Evolutionary conservation across 2,113 vertebrate genomes (phyloP), one percentile per base, ranked within the genome.

Genomic region (Hippocampus barbouri): DNA sequence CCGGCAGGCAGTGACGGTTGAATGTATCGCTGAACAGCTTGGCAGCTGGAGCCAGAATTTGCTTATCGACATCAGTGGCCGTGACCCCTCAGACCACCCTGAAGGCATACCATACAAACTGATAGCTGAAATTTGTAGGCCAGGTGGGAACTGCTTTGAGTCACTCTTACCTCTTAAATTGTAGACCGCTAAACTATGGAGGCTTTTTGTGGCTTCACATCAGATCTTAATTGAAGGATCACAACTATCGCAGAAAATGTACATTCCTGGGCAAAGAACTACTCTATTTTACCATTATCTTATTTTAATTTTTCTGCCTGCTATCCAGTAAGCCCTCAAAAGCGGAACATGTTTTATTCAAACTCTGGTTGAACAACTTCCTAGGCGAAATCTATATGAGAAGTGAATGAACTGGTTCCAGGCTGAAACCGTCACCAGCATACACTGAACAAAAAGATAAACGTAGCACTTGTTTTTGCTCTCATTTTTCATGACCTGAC

Each of bases 11-110:
- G 86, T 99, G 80, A 94, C 60, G 0, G 94, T 98, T 73, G 94
- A 96, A 1, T 98, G 95, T 66, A 5, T 73, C 0, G 93, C 94
- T 23, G 94, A 94, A n/a, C 83, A 92, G 1, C 61, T 90, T 40
- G 96, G 97, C 16, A 80, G 0, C 0, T 93, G 90, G 69, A 90
- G 91, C 70, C 93, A 95, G 84, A 75, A 77, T 21, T 61, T 99
- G 57, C 79, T 79, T 5, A 89, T 99, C 0, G 93, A 97, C 43
- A 90, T 99, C 81, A 85, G 76, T 0, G 91, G 94, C 77, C 92
- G 95, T 66, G 91, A 97, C 79, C 94, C 94, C 8, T 66, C 25
- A 20, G 93, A 95, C 75, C 87, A 93, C 1, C 94, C 95, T 1
- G 82, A 75, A 0, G 95, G 95, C 21, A 92, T 95, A 69, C 91